Evolutionary conservation across 1,140 invertebrate genomes (phyloP).

Genomic region (Zaprionus lachaisei): DNA sequence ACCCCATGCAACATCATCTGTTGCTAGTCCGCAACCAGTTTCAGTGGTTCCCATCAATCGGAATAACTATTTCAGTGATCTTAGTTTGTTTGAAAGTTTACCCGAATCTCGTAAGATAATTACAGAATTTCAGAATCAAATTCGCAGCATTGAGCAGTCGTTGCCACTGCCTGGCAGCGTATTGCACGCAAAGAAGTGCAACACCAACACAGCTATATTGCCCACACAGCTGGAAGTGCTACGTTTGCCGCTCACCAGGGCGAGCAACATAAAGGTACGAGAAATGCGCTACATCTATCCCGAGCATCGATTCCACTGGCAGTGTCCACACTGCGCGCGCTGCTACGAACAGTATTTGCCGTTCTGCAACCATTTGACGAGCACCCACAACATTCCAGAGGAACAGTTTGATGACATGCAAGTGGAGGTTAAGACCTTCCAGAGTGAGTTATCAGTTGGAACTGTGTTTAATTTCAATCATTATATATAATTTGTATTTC

Average conservation of each 20-base stretch:
- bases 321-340: constrained; percentile 47
- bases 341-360: constrained; percentile 34
- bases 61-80: constrained; percentile 23
- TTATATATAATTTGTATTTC: neutral
- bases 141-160: constrained; percentile 63
- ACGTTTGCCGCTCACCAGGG: constrained; percentile 1
- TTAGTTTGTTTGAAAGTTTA: constrained; percentile 49
- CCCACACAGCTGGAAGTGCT: constrained; percentile 1
- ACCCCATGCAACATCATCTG: neutral
- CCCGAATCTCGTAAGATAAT: constrained; percentile 72
- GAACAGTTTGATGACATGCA: constrained; percentile 21
- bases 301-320: constrained; percentile 49
- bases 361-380: constrained; percentile 52
- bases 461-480: neutral
- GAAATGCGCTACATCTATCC: constrained; percentile 35
- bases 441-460: constrained; percentile 27
- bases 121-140: constrained; percentile 66
- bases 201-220: neutral
- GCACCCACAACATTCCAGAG: constrained; percentile 22
- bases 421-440: constrained; percentile 34
- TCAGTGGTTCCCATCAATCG: constrained; percentile 7
- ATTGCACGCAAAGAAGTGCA: constrained; percentile 38
- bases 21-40: neutral
- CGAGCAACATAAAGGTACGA: constrained; percentile 11
- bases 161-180: constrained; percentile 62